Evolutionary conservation across 1,140 invertebrate genomes (phyloP).

Genomic region (Drosophila sp.): DNA sequence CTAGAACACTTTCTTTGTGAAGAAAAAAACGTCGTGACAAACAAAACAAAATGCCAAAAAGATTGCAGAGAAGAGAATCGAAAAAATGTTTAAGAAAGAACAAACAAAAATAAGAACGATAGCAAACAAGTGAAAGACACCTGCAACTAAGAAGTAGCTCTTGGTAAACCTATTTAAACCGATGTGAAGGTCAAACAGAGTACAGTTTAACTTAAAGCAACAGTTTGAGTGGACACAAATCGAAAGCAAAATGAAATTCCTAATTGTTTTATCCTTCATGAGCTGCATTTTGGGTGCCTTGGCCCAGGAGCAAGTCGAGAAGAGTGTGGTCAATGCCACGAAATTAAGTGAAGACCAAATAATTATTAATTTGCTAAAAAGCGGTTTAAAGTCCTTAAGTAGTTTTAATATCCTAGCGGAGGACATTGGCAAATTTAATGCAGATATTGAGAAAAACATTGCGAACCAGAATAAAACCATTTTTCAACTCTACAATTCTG

Average conservation of each 20-base stretch:
- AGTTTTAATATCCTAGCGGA: too few relatives aligned
- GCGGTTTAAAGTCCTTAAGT: too few relatives aligned
- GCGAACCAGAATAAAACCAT: not conserved
- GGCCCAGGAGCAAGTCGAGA: too few relatives aligned
- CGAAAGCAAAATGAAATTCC: not conserved
- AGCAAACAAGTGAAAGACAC: not conserved
- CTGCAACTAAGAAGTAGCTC: not conserved
- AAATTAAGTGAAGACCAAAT: too few relatives aligned
- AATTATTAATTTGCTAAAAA: too few relatives aligned
- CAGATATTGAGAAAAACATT: not conserved
- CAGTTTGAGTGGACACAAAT: not conserved
- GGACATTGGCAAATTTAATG: not conserved
- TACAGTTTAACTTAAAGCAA: not conserved
- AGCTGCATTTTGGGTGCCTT: too few relatives aligned
- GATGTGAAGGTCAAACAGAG: not conserved
- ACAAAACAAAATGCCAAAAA: not conserved
- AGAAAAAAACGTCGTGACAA: conserved; percentile 1
- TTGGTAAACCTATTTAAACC: not conserved
- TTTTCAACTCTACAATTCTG: not conserved
- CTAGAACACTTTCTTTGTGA: not conserved
- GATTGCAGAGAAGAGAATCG: not conserved
- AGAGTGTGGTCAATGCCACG: too few relatives aligned
- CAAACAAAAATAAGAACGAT: not conserved
- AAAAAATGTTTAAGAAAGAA: not conserved
- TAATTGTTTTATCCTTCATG: too few relatives aligned